Conservation (phyloP, 2,888 invertebrate species). For the Drosophila mayaguana region DNA sequence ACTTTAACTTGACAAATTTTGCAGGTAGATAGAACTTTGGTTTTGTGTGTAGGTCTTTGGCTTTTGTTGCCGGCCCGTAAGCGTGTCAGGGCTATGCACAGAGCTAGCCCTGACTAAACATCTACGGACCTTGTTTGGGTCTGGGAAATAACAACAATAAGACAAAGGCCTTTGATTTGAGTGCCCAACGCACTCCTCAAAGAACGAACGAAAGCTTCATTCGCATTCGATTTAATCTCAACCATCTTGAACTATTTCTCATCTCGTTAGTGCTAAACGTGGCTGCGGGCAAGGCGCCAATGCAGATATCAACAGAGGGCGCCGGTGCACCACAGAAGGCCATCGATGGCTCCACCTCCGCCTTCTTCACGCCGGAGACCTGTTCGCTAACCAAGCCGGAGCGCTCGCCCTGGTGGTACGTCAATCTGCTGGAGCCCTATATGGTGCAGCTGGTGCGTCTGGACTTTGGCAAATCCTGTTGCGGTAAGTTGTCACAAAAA, state of each 20-base stretch:
- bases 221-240: constrained; percentile 28
- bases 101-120: constrained; percentile 55
- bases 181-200: constrained; percentile 8
- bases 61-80: constrained; percentile 31
- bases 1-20: constrained; percentile 58
- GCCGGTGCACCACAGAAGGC: constrained; percentile 95
- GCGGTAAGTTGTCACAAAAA: constrained; percentile 89
- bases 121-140: constrained; percentile 60
- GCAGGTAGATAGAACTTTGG: constrained; percentile 41
- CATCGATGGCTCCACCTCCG: constrained; percentile 95
- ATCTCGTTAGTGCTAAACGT: constrained; percentile 93
- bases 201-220: constrained; percentile 1
- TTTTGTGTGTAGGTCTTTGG: too few species aligned
- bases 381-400: constrained; percentile 94
- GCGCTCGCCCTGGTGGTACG: constrained; percentile 97
- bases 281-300: constrained; percentile 97
- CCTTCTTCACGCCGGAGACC: constrained; percentile 92
- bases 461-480: constrained; percentile 96
- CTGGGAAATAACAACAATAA: constrained; percentile 59
- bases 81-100: constrained; percentile 62
- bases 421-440: constrained; percentile 96
- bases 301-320: constrained; percentile 94
- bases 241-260: constrained; percentile 16
- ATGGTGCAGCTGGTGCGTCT: constrained; percentile 96
- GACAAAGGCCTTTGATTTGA: constrained; percentile 35